Evolutionary conservation across 2,888 invertebrate species (phyloP).

Genomic region (Amphipyra tragopoginis): DNA sequence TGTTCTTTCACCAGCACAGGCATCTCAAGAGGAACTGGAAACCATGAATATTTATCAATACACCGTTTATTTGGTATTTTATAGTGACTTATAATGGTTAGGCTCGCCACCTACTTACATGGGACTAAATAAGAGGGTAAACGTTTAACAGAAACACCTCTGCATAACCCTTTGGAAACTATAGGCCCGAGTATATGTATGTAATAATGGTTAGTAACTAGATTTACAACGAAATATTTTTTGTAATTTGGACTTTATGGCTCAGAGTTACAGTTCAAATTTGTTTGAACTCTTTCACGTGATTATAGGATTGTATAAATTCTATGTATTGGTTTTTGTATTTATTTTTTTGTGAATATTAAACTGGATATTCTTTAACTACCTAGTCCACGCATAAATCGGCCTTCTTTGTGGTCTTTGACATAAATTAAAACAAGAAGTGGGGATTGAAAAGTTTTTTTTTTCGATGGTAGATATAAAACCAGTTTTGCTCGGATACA

Average conservation of each 20-base stretch:
- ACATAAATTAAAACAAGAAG: not conserved
- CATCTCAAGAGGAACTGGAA: constrained; percentile 97
- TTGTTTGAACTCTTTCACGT: not conserved
- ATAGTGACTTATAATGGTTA: not conserved
- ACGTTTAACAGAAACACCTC: no score
- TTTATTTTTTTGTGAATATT: not conserved
- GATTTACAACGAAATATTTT: not conserved
- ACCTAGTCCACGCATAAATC: not conserved
- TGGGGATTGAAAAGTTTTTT: no score
- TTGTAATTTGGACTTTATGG: not conserved
- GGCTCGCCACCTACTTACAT: no score
- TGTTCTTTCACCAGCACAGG: constrained; percentile 98
- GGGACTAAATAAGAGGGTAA: no score
- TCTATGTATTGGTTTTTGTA: no score
- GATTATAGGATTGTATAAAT: no score
- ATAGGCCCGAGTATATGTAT: no score
- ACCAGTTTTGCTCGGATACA: constrained; percentile 12
- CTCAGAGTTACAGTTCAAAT: not conserved
- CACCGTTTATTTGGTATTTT: no score
- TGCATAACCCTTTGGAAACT: no score
- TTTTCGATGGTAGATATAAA: not conserved
- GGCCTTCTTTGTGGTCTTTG: constrained; percentile 8
- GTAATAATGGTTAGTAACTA: not conserved
- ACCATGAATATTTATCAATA: constrained; percentile 18
- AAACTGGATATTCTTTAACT: constrained; percentile 5